These are phyloP conservation scores for Bombus sibiricus DNA, from an alignment of 1,140 invertebrate species.

Conservation along the genomic window DNA sequence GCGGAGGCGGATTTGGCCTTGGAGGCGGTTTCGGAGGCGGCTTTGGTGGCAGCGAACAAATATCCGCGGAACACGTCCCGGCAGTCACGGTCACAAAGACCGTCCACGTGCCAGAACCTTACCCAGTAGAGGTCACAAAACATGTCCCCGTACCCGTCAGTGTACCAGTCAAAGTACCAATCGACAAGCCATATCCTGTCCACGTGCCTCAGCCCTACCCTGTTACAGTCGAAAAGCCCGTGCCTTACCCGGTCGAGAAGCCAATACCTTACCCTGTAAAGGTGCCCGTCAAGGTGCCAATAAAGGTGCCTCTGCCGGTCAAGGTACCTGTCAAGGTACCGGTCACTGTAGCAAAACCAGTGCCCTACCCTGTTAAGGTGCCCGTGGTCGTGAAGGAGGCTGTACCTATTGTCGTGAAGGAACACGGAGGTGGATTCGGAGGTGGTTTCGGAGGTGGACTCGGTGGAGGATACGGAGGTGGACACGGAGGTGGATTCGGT, in stretches of 20 bases:
- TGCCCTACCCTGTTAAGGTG: constrained; percentile 78
- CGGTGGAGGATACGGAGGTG: constrained; percentile 29
- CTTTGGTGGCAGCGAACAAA: constrained; percentile 60
- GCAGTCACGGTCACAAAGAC: constrained; percentile 81
- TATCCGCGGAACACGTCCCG: constrained; percentile 78
- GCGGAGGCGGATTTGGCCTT: neutral
- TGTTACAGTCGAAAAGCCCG: constrained; percentile 84
- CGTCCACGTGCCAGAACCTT: constrained; percentile 81
- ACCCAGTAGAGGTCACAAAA: constrained; percentile 79
- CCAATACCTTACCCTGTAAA: constrained; percentile 83
- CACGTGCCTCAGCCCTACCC: constrained; percentile 84
- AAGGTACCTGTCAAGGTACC: constrained; percentile 82
- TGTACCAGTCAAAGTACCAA: constrained; percentile 81
- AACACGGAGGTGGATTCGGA: constrained; percentile 64
- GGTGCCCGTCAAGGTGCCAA: constrained; percentile 84
- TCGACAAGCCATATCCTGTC: constrained; percentile 84
- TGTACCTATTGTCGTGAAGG: constrained; percentile 83
- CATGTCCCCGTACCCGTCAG: constrained; percentile 79
- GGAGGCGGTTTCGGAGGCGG: constrained; percentile 59
- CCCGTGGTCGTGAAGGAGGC: constrained; percentile 80
- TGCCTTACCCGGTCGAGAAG: constrained; percentile 83
- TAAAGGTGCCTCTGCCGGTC: constrained; percentile 77
- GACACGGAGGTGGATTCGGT: constrained; percentile 41
- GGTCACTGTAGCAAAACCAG: constrained; percentile 81
- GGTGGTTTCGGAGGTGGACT: constrained; percentile 55